Evolutionary conservation across 2,113 vertebrate genomes (phyloP).

Genomic region (Rhabdomys dilectus): DNA sequence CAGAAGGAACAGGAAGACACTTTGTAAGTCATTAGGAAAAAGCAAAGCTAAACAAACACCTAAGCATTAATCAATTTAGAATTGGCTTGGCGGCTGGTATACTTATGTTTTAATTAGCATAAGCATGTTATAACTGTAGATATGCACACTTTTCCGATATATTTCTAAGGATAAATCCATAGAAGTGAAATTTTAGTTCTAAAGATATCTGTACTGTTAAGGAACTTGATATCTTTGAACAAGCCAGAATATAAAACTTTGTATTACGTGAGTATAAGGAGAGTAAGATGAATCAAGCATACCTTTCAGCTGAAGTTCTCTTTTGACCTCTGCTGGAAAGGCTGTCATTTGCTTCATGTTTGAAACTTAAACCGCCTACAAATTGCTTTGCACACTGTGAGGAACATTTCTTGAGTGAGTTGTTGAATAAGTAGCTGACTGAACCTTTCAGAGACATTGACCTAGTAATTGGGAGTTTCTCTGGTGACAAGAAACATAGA

Average conservation of each 20-base stretch:
- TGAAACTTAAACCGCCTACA: background rate
- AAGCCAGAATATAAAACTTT: background rate
- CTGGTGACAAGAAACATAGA: background rate
- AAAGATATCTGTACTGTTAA: background rate
- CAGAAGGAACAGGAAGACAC: background rate
- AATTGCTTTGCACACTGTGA: background rate
- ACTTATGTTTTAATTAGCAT: background rate
- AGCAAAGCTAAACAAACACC: background rate
- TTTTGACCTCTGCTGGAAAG: background rate
- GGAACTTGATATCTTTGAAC: background rate
- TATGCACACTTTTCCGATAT: background rate
- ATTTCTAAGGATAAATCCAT: background rate
- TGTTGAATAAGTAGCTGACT: background rate
- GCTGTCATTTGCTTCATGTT: background rate
- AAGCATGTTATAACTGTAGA: background rate
- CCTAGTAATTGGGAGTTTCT: background rate
- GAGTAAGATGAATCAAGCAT: too few species aligned
- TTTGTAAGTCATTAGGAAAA: background rate
- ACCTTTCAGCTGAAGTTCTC: background rate
- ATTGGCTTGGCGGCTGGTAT: background rate
- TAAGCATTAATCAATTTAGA: background rate
- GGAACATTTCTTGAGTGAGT: background rate
- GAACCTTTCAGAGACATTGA: background rate
- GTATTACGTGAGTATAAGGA: background rate
- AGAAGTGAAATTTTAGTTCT: background rate